Evolutionary conservation across 2,797 vertebrate genomes (phyloP).

Genomic region (Aldrovandia affinis): DNA sequence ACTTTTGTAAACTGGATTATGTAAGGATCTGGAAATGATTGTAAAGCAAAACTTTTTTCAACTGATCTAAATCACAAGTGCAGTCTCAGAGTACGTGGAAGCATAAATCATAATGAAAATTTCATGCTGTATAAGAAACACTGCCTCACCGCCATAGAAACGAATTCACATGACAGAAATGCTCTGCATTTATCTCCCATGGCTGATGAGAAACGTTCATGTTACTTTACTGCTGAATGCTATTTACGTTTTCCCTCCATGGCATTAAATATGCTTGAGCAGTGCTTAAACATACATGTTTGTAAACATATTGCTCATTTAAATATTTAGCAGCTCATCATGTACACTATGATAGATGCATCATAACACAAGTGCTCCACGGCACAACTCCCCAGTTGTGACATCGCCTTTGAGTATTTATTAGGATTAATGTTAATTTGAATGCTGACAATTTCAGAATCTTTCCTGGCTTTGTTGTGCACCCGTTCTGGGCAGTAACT

Average conservation of each 20-base stretch:
- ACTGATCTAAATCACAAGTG: conserved; percentile 29
- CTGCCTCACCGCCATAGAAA: conserved; percentile 14
- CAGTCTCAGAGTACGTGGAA: not conserved
- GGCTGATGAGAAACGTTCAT: conserved; percentile 12
- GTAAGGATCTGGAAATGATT: conserved; percentile 26
- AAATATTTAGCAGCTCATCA: not conserved
- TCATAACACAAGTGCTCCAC: not conserved
- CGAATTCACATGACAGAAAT: conserved; percentile 21
- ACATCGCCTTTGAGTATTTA: not conserved
- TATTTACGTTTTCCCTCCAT: not conserved
- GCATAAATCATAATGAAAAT: conserved; percentile 35
- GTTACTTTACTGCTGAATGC: not conserved
- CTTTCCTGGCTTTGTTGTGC: not conserved
- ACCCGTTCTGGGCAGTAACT: not conserved
- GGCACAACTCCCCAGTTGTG: not conserved
- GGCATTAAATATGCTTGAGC: not conserved
- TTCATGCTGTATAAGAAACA: conserved; percentile 19
- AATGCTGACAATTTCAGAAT: not conserved
- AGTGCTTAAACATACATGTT: not conserved
- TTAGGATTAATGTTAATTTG: not conserved
- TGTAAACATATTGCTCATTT: not conserved
- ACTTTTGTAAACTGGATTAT: conserved; percentile 17
- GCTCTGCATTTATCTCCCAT: conserved; percentile 14
- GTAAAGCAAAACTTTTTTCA: not conserved
- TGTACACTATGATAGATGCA: not conserved